Evolutionary conservation across 2,113 vertebrate species (phyloP).

Genomic region (Canis aureus): DNA sequence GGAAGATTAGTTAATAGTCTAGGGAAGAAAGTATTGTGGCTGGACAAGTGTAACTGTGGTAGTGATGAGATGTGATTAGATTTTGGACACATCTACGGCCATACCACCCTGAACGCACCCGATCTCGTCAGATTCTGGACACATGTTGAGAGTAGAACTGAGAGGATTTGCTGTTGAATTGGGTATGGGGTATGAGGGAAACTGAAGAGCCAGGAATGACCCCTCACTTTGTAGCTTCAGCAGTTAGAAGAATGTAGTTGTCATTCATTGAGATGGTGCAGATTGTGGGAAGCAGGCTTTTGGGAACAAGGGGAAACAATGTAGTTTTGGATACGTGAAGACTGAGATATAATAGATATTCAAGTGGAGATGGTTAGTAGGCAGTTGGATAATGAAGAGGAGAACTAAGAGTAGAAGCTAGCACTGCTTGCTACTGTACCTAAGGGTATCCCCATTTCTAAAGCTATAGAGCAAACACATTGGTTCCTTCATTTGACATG

Average conservation of each 20-base stretch:
- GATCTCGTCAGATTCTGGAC: not conserved
- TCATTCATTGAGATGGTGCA: not conserved
- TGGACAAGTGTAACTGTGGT: not conserved
- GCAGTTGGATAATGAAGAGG: not conserved
- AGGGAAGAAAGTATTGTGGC: not conserved
- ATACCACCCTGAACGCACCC: no score
- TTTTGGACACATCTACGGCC: not conserved
- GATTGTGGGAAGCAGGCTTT: not conserved
- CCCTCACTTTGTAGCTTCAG: not conserved
- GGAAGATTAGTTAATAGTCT: not conserved
- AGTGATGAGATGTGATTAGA: not conserved
- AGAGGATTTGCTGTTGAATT: not conserved
- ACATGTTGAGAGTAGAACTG: not conserved
- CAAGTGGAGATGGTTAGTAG: not conserved
- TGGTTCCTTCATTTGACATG: not conserved
- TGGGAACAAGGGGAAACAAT: not conserved
- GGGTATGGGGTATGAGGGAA: not conserved
- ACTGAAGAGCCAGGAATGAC: not conserved
- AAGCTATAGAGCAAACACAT: not conserved
- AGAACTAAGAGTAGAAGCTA: not conserved
- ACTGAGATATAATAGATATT: not conserved
- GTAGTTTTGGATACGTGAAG: not conserved
- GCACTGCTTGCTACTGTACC: not conserved
- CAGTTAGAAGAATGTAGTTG: not conserved
- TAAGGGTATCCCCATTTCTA: constrained; percentile 12